A percentile compares a stretch with the other conserved stretches of the same genome.
phyloP scores from a whole-genome alignment of 2,888 invertebrate species.

The Erebia aethiops region DNA sequence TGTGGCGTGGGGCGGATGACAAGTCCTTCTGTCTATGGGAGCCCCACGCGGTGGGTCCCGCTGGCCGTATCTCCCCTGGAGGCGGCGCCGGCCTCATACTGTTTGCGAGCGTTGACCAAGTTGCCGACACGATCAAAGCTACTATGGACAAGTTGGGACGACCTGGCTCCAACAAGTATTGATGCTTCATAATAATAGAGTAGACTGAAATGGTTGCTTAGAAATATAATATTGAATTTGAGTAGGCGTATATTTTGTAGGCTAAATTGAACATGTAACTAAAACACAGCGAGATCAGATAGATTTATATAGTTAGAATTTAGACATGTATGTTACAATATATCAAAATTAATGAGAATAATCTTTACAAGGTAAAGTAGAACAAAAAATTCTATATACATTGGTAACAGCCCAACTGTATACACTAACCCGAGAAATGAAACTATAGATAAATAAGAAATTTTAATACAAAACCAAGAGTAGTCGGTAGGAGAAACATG shows the following conservation, averaged over 20 bases:
- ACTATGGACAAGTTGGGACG: slow-evolving; percentile 57
- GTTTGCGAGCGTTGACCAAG: slow-evolving; percentile 53
- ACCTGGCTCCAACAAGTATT: slow-evolving; percentile 62
- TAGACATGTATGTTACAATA: too few species aligned
- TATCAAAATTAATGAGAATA: too few species aligned
- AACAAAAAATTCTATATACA: too few species aligned
- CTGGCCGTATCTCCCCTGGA: slow-evolving; percentile 54
- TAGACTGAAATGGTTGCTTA: background rate
- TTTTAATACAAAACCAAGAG: too few species aligned
- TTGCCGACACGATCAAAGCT: slow-evolving; percentile 56
- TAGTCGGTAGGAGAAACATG: too few species aligned
- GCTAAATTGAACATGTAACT: background rate
- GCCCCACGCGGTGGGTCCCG: slow-evolving; percentile 67
- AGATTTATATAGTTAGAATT: too few species aligned
- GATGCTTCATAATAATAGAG: background rate
- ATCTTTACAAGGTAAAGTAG: too few species aligned
- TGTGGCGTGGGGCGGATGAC: slow-evolving; percentile 61
- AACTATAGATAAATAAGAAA: too few species aligned
- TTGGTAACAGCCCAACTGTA: too few species aligned
- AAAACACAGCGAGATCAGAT: background rate
- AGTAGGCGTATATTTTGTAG: background rate
- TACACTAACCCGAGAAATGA: too few species aligned
- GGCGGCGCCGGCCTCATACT: slow-evolving; percentile 61
- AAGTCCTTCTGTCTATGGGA: slow-evolving; percentile 62
- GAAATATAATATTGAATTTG: background rate